These are phyloP conservation scores for Brachirus orientalis DNA, from an alignment of 2,113 vertebrate genomes.

Conservation along the genomic window DNA sequence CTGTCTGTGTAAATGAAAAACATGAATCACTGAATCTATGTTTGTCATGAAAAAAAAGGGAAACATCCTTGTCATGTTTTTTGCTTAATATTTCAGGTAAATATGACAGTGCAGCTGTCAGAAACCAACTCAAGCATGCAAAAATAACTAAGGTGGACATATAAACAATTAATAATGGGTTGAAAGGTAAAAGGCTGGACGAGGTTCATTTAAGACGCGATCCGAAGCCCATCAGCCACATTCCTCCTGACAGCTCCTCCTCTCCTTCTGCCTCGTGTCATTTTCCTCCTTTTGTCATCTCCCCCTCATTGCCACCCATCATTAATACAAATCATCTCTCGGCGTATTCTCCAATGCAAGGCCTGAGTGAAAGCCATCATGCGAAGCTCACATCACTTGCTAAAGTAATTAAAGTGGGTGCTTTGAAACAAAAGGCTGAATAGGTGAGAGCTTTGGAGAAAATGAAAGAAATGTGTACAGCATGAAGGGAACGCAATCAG, in stretches of 20 bases:
- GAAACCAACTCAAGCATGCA: conserved; percentile 3
- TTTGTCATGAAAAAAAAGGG: not conserved
- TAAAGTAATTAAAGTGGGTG: conserved; percentile 72
- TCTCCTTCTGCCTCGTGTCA: conserved; percentile 67
- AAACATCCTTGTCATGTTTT: not conserved
- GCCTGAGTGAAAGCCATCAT: conserved; percentile 63
- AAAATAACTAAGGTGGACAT: conserved; percentile 35
- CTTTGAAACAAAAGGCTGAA: conserved; percentile 73
- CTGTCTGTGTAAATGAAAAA: not conserved
- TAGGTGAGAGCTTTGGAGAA: conserved; percentile 49
- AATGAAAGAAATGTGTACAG: conserved; percentile 59
- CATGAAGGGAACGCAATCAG: conserved; percentile 62
- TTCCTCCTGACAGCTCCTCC: conserved; percentile 60
- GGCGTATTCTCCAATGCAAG: conserved; percentile 54
- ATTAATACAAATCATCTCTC: conserved; percentile 80
- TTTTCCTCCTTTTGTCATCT: conserved; percentile 59
- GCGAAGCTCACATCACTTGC: conserved; percentile 56
- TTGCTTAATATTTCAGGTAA: not conserved
- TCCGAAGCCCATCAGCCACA: conserved; percentile 57
- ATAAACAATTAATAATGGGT: conserved; percentile 42
- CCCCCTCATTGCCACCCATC: conserved; percentile 60
- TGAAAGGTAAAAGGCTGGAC: conserved; percentile 51
- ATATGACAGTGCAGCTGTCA: not conserved
- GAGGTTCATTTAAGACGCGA: conserved; percentile 59
- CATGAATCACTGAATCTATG: not conserved